Conservation (phyloP, 1,140 invertebrate genomes). For the Akabosia matsudoensis region DNA sequence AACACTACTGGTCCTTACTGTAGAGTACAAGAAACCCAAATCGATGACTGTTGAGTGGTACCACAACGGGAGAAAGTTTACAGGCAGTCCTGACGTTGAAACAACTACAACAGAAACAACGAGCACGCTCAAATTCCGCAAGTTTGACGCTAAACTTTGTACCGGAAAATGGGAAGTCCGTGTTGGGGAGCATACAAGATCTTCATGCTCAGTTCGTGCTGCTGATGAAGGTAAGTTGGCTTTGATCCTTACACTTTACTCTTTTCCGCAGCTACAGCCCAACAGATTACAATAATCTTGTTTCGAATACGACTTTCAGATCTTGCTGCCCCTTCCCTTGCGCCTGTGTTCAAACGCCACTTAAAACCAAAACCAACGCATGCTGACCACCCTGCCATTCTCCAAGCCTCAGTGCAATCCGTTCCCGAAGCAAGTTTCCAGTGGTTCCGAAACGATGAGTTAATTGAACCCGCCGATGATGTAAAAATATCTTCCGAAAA, state of each 20-base stretch:
- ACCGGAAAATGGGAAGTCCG: slow-evolving; percentile 80
- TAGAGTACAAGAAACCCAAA: slow-evolving; percentile 68
- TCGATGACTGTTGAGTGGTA: slow-evolving; percentile 78
- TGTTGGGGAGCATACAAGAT: slow-evolving; percentile 63
- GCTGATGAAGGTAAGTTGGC: slow-evolving; percentile 25
- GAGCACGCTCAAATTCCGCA: slow-evolving; percentile 66
- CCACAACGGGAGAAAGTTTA: slow-evolving; percentile 77
- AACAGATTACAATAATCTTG: background rate
- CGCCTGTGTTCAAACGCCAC: slow-evolving; percentile 68
- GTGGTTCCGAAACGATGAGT: slow-evolving; percentile 69
- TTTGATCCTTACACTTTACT: background rate
- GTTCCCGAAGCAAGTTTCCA: slow-evolving; percentile 77
- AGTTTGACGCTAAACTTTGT: slow-evolving; percentile 67
- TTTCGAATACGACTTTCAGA: slow-evolving; percentile 2
- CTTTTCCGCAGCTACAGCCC: background rate
- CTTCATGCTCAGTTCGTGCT: background rate
- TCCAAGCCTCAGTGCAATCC: slow-evolving; percentile 73
- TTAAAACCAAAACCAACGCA: slow-evolving; percentile 67
- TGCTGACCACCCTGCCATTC: slow-evolving; percentile 70
- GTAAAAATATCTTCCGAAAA: slow-evolving; percentile 68
- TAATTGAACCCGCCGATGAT: slow-evolving; percentile 60
- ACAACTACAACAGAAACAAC: slow-evolving; percentile 61
- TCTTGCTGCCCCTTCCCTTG: background rate
- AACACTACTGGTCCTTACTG: slow-evolving; percentile 61
- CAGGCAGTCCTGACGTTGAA: slow-evolving; percentile 65